These are phyloP conservation scores for Chloropsis hardwickii DNA, from an alignment of 2,113 vertebrate species.

Conservation along the genomic window DNA sequence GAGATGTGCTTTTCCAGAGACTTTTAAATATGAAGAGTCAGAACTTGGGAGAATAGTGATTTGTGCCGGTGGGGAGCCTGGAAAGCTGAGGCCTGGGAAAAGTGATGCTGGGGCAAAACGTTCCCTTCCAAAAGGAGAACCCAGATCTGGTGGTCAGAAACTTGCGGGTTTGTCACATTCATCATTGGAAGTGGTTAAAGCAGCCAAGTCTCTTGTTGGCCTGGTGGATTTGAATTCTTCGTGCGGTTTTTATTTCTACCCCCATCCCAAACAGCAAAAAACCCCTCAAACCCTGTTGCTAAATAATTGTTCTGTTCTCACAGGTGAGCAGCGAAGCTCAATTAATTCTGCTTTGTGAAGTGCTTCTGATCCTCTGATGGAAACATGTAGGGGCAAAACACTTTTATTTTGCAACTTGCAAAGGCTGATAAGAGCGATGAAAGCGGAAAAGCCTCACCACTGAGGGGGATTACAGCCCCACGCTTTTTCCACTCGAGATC, in stretches of 20 bases:
- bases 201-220: neutral
- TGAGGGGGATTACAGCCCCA: conserved; percentile 23
- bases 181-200: neutral
- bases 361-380: conserved; percentile 10
- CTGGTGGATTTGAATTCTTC: neutral
- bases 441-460: conserved; percentile 51
- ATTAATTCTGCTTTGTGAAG: conserved; percentile 16
- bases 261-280: neutral
- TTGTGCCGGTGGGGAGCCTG: accelerated
- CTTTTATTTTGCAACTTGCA: conserved; percentile 19
- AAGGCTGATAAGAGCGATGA: neutral
- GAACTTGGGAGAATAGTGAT: neutral
- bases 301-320: conserved; percentile 18
- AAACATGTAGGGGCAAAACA: conserved; percentile 47
- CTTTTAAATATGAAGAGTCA: neutral
- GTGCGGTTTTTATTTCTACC: neutral
- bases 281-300: neutral
- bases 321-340: conserved; percentile 19
- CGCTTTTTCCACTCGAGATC: conserved; percentile 46
- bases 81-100: neutral
- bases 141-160: neutral
- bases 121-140: neutral
- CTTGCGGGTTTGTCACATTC: neutral
- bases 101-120: neutral
- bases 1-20: accelerated